phyloP scores from a whole-genome alignment of 2,113 vertebrate genomes.

The Hemibagrus wyckioides region DNA sequence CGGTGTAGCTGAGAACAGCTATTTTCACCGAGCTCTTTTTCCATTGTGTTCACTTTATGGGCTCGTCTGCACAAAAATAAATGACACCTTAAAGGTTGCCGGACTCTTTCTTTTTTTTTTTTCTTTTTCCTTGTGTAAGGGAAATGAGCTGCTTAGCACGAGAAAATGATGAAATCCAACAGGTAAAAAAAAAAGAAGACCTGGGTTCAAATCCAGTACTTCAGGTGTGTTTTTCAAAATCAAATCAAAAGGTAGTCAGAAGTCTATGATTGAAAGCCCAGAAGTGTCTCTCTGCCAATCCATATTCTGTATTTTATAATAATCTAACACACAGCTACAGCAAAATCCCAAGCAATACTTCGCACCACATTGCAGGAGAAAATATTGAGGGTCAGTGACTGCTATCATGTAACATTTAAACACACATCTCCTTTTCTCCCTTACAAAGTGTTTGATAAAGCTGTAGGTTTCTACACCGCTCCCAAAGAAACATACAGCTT shows the following conservation, averaged over 20 bases:
- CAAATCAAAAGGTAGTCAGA: neutral
- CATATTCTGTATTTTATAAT: neutral
- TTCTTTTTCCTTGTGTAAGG: neutral
- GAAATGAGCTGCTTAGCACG: neutral
- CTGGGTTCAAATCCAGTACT: neutral
- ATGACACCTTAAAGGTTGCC: conserved; percentile 5
- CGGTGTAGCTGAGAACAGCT: neutral
- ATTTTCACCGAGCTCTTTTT: neutral
- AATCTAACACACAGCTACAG: neutral
- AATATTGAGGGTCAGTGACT: neutral
- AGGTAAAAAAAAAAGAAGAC: neutral
- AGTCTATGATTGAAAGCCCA: neutral
- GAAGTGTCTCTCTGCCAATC: neutral
- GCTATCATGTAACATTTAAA: too few relatives aligned
- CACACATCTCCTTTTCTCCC: neutral
- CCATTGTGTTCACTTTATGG: neutral
- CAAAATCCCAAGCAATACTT: neutral
- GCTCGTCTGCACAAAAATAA: conserved; percentile 3
- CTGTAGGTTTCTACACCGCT: neutral
- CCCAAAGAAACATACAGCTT: neutral
- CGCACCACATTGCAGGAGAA: neutral
- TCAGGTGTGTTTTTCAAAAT: neutral
- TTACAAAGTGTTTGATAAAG: neutral
- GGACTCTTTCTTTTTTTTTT: neutral
- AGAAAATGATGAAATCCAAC: neutral